Evolutionary conservation across 2,797 vertebrate genomes (phyloP).

Genomic region (Leptatherina wallacei): DNA sequence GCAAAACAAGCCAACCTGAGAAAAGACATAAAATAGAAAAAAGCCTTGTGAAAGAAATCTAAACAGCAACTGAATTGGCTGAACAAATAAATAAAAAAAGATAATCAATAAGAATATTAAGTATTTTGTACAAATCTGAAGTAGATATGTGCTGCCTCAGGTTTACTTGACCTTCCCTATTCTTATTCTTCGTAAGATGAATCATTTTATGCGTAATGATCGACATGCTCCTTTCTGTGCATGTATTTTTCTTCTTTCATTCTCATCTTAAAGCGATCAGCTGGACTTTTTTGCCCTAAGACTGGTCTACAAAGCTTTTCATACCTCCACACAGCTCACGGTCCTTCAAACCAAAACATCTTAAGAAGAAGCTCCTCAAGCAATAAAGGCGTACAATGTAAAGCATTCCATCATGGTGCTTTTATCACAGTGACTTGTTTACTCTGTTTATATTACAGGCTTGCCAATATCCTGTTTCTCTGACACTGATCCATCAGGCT

Average conservation of each 20-base stretch:
- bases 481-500: conserved; percentile 20
- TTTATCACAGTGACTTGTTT: conserved; percentile 39
- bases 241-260: neutral
- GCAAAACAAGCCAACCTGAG: neutral
- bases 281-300: neutral
- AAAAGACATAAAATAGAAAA: neutral
- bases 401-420: conserved; percentile 30
- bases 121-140: neutral
- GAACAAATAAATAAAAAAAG: neutral
- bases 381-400: conserved; percentile 4
- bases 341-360: neutral
- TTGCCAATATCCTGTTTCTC: conserved; percentile 66
- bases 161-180: neutral
- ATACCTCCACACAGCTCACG: neutral
- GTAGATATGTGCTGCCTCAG: neutral
- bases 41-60: too few relatives aligned
- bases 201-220: neutral
- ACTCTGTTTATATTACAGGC: conserved; percentile 60
- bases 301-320: neutral
- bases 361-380: neutral
- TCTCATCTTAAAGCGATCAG: neutral
- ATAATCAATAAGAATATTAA: neutral
- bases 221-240: neutral
- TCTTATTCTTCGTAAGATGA: neutral
- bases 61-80: neutral